Percentiles rank a stretch among this genome's conserved stretches.
These are phyloP conservation scores for Drosophila kurseongensis DNA, from an alignment of 1,140 invertebrate genomes.

Conservation along the genomic window DNA sequence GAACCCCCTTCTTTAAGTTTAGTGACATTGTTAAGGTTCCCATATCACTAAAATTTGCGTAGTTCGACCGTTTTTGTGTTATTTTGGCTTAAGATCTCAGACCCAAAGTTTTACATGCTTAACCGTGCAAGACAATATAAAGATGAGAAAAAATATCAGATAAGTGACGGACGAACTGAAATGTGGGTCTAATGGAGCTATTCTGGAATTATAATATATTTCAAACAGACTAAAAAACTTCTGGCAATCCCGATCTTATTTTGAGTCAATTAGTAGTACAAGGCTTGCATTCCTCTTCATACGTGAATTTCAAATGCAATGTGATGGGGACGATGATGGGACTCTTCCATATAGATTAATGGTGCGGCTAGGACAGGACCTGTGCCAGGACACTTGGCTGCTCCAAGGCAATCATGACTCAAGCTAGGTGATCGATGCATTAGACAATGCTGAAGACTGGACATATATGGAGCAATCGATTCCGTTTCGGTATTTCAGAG, in stretches of 20 bases:
- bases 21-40: constrained; percentile 1
- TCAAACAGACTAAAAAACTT: background rate
- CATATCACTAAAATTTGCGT: background rate
- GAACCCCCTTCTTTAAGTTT: background rate
- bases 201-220: background rate
- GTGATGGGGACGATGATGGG: constrained; percentile 24
- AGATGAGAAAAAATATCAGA: background rate
- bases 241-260: background rate
- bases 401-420: constrained; percentile 23
- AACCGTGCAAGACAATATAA: constrained; percentile 9
- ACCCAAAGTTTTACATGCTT: background rate
- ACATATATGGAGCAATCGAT: constrained; percentile 2
- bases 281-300: constrained; percentile 13
- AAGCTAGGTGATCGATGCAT: constrained; percentile 34
- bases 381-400: constrained; percentile 9
- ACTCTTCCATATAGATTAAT: constrained; percentile 28
- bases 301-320: constrained; percentile 29
- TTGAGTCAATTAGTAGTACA: constrained; percentile 20
- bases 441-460: constrained; percentile 29
- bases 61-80: background rate
- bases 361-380: constrained; percentile 32
- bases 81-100: background rate
- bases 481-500: constrained; percentile 3
- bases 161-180: constrained; percentile 12
- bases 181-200: background rate